Base-by-base conservation (phyloP, 2,113 vertebrate species). In the Corapipo altera region DNA sequence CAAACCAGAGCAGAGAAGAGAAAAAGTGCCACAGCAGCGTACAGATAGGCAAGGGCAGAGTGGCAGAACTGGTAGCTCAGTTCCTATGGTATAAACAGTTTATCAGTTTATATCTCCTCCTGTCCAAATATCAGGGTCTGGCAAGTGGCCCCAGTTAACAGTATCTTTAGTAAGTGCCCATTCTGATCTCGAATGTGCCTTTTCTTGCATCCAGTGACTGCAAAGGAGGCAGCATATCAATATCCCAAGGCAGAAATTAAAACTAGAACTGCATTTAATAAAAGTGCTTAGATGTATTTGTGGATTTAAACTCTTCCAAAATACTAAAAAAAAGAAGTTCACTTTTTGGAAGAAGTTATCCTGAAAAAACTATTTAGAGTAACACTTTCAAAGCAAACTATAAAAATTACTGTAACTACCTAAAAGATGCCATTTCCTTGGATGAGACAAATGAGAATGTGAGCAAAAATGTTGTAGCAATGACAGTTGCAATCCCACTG, bases 131-230 rank as follows among this genome's bases (percentile, higher is more conserved):
- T 22, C 58, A 35, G 28, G 15, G 15, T 61, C 48, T 85, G 39
- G 30, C 14, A 91, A 69, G 48, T 3, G 8, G 17, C 23, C 54
- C 43, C 14, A 30, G 49, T 24, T 35, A 57, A n/a, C 0, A 35
- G 2, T 4, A 51, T 10, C 35, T n/a, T 23, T 16, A 66, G 2
- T 14, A 48, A 66, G n/a, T 26, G 24, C 15, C 21, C 17, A 23
- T 22, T 61, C 14, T 14, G 12, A 46, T 14, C 1, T 0, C 13
- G 9, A 76, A 69, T 3, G 4, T 27, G 37, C 6, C 65, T 86
- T 58, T 73, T 44, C 13, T 49, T 79, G 19, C 19, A 46, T 3
- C n/a, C 41, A n/a, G 22, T 46, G 41, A 49, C 33, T n/a, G 11
- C 49, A 76, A 79, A 85, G 15, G 17, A 74, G 30, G 39, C 20